Base-by-base conservation (phyloP, 1,140 invertebrate species). In the Drosophila kepulauana region DNA sequence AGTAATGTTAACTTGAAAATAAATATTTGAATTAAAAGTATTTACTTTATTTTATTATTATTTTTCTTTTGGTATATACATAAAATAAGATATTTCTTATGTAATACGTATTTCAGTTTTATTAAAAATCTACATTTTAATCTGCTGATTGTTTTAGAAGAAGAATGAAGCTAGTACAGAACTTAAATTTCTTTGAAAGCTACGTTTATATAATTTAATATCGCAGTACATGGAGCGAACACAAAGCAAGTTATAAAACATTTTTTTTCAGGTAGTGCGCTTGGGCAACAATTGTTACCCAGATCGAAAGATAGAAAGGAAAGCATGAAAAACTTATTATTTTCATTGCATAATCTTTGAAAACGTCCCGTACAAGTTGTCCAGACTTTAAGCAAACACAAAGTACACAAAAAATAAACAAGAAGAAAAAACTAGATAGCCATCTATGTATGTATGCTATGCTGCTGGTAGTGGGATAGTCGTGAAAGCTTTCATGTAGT, bases 261-360 rank as follows among this genome's bases (percentile, higher is more conserved):
- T 7, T 35, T 51, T 25, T 25, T 16, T 38, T 62, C 59, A 45
- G 1, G 41, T 20, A n/a, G 15, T 5, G 7, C 8, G 28, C 38
- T 41, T 41, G 38, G 8, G 30, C 25, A 43, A 33, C 58, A 48
- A 46, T 62, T 48, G 56, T 57, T n/a, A 57, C 1, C 1, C 54
- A 45, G 11, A 58, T 49, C 35, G 38, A 25, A 51, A 51, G 46
- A 49, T 49, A 11, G 16, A 1, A 45, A 2, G n/a, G 11, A 43
- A 7, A 66, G 15, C 15, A 66, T 28, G 20, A 6, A 13, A 52
- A 16, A 33, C 38, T 43, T 69, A 69, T 52, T 68, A 15, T 68
- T 59, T 61, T 45, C 48, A 61, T 69, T 61, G 67, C 41, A 70
- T 71, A 71, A 65, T 64, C 43, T 49, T 52, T n/a, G 20, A 43